Evolutionary conservation across 1,140 invertebrate genomes (phyloP).

Genomic region (Chelonus insularis): DNA sequence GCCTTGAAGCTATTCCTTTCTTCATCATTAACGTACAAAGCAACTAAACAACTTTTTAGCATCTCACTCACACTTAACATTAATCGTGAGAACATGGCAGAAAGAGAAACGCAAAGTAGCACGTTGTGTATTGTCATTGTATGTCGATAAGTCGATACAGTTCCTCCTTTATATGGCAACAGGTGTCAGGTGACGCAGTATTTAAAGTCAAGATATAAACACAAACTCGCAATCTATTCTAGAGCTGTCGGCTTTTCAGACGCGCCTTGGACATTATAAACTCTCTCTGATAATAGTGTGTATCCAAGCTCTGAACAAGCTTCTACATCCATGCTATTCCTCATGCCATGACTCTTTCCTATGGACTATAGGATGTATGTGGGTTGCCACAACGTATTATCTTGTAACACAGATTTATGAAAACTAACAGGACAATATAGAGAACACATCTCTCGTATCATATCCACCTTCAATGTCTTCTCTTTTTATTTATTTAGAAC

Average conservation of each 20-base stretch:
- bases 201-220: constrained; percentile 30
- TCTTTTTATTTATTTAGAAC: no score
- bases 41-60: constrained; percentile 1
- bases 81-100: no score
- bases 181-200: constrained; percentile 29
- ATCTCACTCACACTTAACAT: not conserved
- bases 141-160: constrained; percentile 34
- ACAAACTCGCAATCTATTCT: not conserved
- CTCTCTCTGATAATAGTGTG: constrained; percentile 3
- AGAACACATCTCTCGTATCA: not conserved
- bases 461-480: not conserved
- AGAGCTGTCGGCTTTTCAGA: constrained; percentile 8
- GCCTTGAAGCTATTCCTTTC: not conserved
- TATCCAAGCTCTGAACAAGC: no score
- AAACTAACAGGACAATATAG: not conserved
- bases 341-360: not conserved
- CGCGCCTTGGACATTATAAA: not conserved
- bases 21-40: not conserved
- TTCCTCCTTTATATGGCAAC: constrained; percentile 25
- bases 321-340: not conserved
- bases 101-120: constrained; percentile 24
- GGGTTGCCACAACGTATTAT: constrained; percentile 14
- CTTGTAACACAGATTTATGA: constrained; percentile 3
- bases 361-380: not conserved
- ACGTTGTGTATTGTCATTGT: constrained; percentile 18